phyloP scores from a whole-genome alignment of 2,113 vertebrate species.

The Seriola rivoliana region DNA sequence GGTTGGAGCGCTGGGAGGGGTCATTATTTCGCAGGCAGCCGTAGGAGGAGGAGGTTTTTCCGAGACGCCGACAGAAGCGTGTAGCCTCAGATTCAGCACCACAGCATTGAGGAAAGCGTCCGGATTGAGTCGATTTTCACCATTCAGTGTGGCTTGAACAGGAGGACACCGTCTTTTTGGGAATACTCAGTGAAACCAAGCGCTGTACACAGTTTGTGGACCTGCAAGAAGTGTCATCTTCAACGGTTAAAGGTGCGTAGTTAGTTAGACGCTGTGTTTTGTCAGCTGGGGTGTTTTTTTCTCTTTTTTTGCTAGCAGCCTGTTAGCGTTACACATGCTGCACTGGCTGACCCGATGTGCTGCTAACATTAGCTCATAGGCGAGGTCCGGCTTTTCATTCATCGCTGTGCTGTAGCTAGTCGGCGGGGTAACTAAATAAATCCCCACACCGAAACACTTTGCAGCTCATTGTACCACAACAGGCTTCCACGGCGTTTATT shows the following conservation, averaged over 20 bases:
- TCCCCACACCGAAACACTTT: not conserved
- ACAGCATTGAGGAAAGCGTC: constrained; percentile 77
- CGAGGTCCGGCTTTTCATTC: constrained; percentile 75
- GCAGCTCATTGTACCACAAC: not conserved
- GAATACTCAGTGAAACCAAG: constrained; percentile 63
- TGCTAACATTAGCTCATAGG: constrained; percentile 78
- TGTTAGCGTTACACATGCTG: constrained; percentile 65
- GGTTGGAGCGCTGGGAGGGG: constrained; percentile 74
- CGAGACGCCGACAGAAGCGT: constrained; percentile 80
- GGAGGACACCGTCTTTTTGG: constrained; percentile 57
- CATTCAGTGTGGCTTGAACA: constrained; percentile 45
- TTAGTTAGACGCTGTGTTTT: constrained; percentile 39
- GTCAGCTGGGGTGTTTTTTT: constrained; percentile 25
- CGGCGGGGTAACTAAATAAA: constrained; percentile 8
- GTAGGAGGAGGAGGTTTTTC: constrained; percentile 76
- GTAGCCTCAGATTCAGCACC: constrained; percentile 82
- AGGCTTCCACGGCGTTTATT: not conserved
- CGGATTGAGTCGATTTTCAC: constrained; percentile 65
- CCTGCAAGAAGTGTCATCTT: constrained; percentile 64
- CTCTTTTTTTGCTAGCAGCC: constrained; percentile 59
- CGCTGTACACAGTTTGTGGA: constrained; percentile 69
- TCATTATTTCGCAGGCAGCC: constrained; percentile 83
- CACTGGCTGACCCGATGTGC: constrained; percentile 53
- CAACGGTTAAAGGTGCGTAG: constrained; percentile 66
- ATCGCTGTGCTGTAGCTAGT: constrained; percentile 44